Evolutionary conservation across 2,888 invertebrate genomes (phyloP).

Genomic region (Idaea biselata): DNA sequence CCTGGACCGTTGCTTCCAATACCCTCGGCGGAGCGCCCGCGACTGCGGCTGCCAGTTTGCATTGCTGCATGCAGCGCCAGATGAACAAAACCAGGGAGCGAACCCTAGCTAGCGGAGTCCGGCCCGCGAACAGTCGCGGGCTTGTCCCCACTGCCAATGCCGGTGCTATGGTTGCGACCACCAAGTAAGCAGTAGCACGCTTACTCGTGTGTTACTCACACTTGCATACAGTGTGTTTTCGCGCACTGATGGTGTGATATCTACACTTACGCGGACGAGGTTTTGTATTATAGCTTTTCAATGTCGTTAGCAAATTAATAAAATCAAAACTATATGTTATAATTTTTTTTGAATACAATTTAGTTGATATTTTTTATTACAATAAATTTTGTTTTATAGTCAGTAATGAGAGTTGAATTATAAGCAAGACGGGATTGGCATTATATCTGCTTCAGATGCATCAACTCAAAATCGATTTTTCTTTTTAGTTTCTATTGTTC

Average conservation of each 20-base stretch:
- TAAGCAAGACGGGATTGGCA: too few species aligned
- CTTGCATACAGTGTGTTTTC: slow-evolving; percentile 33
- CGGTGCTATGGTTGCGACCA: slow-evolving; percentile 74
- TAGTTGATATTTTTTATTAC: too few species aligned
- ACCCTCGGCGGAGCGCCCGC: slow-evolving; percentile 88
- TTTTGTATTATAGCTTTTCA: slow-evolving; percentile 5
- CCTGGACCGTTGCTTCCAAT: slow-evolving; percentile 94
- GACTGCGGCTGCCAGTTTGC: slow-evolving; percentile 96
- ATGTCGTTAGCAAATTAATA: background rate
- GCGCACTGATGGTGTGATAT: slow-evolving; percentile 30
- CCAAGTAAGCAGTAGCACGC: slow-evolving; percentile 75
- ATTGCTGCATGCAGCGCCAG: slow-evolving; percentile 91
- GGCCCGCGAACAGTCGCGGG: slow-evolving; percentile 73
- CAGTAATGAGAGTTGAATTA: too few species aligned
- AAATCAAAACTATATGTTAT: too few species aligned
- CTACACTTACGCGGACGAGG: slow-evolving; percentile 22
- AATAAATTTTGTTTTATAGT: too few species aligned
- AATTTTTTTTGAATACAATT: too few species aligned
- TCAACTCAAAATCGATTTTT: too few species aligned
- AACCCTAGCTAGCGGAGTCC: slow-evolving; percentile 78
- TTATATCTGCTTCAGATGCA: too few species aligned
- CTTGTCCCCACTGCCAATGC: slow-evolving; percentile 74
- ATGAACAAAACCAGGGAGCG: slow-evolving; percentile 68
- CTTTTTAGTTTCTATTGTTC: too few species aligned
- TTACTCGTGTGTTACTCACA: slow-evolving; percentile 54